Percentiles rank a stretch among this genome's conserved stretches.
These are phyloP conservation scores for Sipha maydis DNA, from an alignment of 2,888 invertebrate genomes.

Conservation along the genomic window DNA sequence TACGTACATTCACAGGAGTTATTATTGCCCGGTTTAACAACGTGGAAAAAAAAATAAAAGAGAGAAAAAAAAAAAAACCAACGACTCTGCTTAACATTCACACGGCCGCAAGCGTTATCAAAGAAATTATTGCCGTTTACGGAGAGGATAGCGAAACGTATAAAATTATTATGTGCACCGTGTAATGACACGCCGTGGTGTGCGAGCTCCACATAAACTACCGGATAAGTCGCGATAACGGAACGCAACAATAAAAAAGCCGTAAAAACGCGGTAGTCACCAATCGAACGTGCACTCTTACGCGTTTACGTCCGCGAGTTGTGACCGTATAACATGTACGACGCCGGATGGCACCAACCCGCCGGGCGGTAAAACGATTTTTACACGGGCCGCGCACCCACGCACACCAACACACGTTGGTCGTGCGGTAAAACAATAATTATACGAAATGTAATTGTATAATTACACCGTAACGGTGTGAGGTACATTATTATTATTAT, in stretches of 20 bases:
- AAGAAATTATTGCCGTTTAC: constrained; percentile 32
- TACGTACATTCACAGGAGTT: background rate
- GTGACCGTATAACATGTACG: too few relatives aligned
- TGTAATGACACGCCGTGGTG: background rate
- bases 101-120: constrained; percentile 28
- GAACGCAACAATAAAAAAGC: background rate
- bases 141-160: background rate
- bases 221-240: too few relatives aligned
- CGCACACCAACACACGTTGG: too few relatives aligned
- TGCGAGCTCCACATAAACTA: too few relatives aligned
- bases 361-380: background rate
- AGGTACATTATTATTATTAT: background rate
- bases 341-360: too few relatives aligned
- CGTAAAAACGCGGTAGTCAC: background rate
- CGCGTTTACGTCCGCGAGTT: too few relatives aligned
- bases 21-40: constrained; percentile 24
- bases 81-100: constrained; percentile 21
- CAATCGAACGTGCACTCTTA: too few relatives aligned
- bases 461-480: background rate
- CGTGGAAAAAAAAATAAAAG: background rate
- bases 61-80: background rate
- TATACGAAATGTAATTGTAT: background rate
- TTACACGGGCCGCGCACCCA: background rate
- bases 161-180: background rate
- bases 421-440: background rate